Percentiles rank a stretch among this genome's conserved stretches.
Evolutionary conservation across 2,113 vertebrate species (phyloP).

Genomic region (Colaptes auratus): DNA sequence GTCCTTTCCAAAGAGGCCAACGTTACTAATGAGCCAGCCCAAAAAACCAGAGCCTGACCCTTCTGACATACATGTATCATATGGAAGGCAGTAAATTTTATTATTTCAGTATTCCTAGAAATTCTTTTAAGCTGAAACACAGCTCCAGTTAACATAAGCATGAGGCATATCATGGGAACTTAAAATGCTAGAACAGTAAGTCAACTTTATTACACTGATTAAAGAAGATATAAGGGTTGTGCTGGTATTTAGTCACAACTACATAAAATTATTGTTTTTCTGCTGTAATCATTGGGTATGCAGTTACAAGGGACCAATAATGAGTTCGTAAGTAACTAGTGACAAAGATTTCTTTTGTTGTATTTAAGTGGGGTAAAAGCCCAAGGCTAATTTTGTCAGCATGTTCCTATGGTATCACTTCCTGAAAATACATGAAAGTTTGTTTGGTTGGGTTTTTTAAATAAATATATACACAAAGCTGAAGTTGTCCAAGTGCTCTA

Average conservation of each 20-base stretch:
- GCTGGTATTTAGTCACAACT: constrained; percentile 22
- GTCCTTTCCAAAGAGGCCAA: not conserved
- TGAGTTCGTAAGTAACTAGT: constrained; percentile 50
- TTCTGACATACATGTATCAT: not conserved
- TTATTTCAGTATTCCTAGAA: constrained; percentile 53
- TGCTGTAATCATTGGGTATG: constrained; percentile 33
- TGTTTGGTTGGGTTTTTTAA: not conserved
- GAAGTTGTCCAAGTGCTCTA: not conserved
- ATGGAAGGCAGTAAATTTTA: constrained; percentile 15
- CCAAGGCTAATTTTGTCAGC: constrained; percentile 64
- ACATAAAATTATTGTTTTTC: constrained; percentile 42
- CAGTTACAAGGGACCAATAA: constrained; percentile 36
- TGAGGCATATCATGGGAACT: not conserved
- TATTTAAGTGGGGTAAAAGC: constrained; percentile 49
- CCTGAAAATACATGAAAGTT: constrained; percentile 58
- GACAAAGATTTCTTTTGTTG: constrained; percentile 68
- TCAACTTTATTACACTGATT: constrained; percentile 48
- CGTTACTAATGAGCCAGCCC: not conserved
- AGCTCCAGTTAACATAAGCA: constrained; percentile 22
- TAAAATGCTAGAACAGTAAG: constrained; percentile 38
- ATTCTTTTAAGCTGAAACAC: constrained; percentile 11
- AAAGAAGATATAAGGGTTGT: constrained; percentile 37
- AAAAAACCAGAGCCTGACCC: not conserved
- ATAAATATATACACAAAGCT: constrained; percentile 27
- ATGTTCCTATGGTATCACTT: constrained; percentile 61